These are phyloP conservation scores for Erpetoichthys calabaricus DNA, from an alignment of 2,797 vertebrate genomes.

Conservation along the genomic window DNA sequence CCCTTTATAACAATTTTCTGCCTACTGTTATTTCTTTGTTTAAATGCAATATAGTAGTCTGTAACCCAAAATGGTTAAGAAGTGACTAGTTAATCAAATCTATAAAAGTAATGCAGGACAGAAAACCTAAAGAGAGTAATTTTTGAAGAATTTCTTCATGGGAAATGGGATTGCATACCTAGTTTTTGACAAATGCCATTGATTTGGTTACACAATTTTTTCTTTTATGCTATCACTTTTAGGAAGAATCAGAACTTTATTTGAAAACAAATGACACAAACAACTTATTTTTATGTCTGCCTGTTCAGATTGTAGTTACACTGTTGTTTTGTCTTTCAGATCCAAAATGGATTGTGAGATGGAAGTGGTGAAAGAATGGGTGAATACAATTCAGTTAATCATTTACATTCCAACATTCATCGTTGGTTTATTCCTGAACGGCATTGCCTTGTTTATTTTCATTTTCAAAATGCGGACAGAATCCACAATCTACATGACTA, in stretches of 20 bases:
- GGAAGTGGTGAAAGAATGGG: slow-evolving; percentile 25
- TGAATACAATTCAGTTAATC: slow-evolving; percentile 35
- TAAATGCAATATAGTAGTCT: too few relatives aligned
- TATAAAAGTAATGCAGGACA: too few relatives aligned
- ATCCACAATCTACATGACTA: slow-evolving; percentile 77
- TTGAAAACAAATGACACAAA: not conserved
- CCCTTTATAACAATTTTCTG: too few relatives aligned
- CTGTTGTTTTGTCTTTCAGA: slow-evolving; percentile 3
- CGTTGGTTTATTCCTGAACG: slow-evolving; percentile 55
- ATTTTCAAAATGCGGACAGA: slow-evolving; percentile 55
- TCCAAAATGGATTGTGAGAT: slow-evolving; percentile 40
- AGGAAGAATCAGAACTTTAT: not conserved
- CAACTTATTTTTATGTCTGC: not conserved
- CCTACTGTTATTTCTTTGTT: too few relatives aligned
- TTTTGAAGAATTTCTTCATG: too few relatives aligned
- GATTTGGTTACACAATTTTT: too few relatives aligned
- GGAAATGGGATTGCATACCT: too few relatives aligned
- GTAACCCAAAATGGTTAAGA: too few relatives aligned
- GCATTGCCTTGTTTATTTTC: slow-evolving; percentile 52
- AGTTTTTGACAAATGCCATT: too few relatives aligned
- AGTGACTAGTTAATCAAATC: too few relatives aligned
- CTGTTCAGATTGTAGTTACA: not conserved
- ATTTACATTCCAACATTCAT: slow-evolving; percentile 69
- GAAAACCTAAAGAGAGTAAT: too few relatives aligned
- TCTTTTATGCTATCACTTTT: not conserved